Conservation (phyloP, 2,113 vertebrate species). For the Nyctibius bracteatus region DNA sequence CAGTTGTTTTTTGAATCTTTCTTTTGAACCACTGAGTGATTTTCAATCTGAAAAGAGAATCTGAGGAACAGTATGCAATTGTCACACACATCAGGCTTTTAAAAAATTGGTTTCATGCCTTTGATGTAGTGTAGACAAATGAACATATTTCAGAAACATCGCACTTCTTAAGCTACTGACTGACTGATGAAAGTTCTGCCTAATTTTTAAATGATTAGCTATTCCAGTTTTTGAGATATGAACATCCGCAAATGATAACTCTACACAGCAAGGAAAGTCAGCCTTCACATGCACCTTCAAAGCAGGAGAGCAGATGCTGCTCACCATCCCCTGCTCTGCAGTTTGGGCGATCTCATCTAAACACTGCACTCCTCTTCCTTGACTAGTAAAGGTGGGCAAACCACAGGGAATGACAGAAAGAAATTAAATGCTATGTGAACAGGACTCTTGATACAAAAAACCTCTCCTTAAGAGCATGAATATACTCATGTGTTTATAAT, state of each 20-base stretch:
- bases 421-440: background rate
- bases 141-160: constrained; percentile 48
- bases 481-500: background rate
- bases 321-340: background rate
- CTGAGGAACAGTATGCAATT: constrained; percentile 30
- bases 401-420: background rate
- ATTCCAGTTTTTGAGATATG: constrained; percentile 12
- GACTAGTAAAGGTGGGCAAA: background rate
- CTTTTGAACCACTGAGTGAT: constrained; percentile 33
- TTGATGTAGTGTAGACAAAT: constrained; percentile 45
- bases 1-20: constrained; percentile 34
- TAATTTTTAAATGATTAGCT: constrained; percentile 56
- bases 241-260: constrained; percentile 46
- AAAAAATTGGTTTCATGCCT: constrained; percentile 7
- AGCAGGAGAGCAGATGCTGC: constrained; percentile 7
- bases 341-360: background rate
- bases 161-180: background rate
- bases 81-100: constrained; percentile 11
- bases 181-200: background rate
- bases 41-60: constrained; percentile 40
- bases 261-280: background rate
- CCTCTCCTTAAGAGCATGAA: background rate
- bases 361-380: background rate
- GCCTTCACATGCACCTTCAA: background rate
- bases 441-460: background rate